Base-by-base conservation (phyloP, 2,888 invertebrate species). In the Balanococcus diminutus region DNA sequence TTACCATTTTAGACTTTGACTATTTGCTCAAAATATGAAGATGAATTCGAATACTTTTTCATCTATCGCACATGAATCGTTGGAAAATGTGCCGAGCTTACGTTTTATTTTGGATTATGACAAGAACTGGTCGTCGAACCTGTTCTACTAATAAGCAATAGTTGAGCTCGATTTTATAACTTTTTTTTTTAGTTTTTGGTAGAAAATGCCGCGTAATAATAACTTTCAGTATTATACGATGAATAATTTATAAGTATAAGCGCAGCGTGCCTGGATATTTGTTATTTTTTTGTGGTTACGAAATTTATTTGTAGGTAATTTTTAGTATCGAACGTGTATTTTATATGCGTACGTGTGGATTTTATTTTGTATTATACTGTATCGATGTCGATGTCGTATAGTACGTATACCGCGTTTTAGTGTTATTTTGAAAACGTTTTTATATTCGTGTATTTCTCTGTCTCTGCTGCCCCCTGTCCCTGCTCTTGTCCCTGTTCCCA, bases 221-320 rank as follows among this genome's bases (percentile, higher is more conserved):
- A 67, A 67, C 61, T 67, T 67, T 67, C 61, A 67, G 61, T 67
- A 67, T 67, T 67, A n/a, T n/a, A 67, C 61, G 28, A 67, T 67
- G 61, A 14, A 67, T 67, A 67, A 51, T 51, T 51, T 51, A 51
- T 19, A 14, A 28, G 4, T 67, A 2, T 67, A 67, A 67, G 28
- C 25, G 14, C 3, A 11, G 28, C 11, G 61, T 67, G 61, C 61
- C 61, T 67, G 61, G n/a, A 25, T 28, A 19, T 51, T 51, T 51
- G 51, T 67, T 67, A 67, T 28, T 25, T 67, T 9, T 46, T 67
- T 25, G 8, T 28, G 25, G 61, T 67, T 25, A 28, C 61, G 61
- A 67, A 67, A 11, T 67, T 67, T 25, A 25, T 25, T 51, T 19
- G 19, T 51, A 3, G 51, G 19, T 51, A 19, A 19, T 51, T 51